Percentiles rank a stretch among this genome's conserved stretches.
phyloP scores from a whole-genome alignment of 2,888 invertebrate genomes.

The Theodoxus fluviatilis region DNA sequence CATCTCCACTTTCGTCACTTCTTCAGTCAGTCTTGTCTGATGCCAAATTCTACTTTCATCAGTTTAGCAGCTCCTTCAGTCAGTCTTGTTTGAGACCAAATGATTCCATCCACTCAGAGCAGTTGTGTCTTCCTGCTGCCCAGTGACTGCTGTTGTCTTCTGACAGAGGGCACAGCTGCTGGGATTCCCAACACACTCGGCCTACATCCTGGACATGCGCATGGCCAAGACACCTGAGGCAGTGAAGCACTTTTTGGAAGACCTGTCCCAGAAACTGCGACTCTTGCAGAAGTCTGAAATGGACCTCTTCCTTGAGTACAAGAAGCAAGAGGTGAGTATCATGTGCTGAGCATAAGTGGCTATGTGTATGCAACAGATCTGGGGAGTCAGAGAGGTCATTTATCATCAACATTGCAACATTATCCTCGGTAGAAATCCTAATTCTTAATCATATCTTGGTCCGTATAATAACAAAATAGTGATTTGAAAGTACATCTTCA shows the following conservation, averaged over 20 bases:
- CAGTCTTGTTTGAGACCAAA: neutral
- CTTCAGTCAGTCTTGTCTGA: too few relatives aligned
- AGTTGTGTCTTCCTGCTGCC: too few relatives aligned
- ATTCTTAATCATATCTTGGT: too few relatives aligned
- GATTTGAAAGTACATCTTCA: too few relatives aligned
- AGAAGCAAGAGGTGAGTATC: constrained; percentile 65
- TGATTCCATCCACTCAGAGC: too few relatives aligned
- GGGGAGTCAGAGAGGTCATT: neutral
- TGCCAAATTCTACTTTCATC: too few relatives aligned
- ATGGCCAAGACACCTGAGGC: constrained; percentile 67
- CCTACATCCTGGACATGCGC: constrained; percentile 66
- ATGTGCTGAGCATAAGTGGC: neutral
- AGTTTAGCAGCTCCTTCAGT: neutral
- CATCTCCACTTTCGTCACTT: too few relatives aligned
- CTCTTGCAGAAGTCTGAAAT: constrained; percentile 65
- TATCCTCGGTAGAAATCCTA: too few relatives aligned
- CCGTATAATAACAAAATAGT: too few relatives aligned
- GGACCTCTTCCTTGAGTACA: constrained; percentile 64
- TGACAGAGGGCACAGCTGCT: constrained; percentile 65
- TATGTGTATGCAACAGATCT: neutral
- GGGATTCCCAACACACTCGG: constrained; percentile 67
- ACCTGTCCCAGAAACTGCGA: constrained; percentile 64
- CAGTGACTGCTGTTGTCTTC: neutral
- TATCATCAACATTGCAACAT: too few relatives aligned
- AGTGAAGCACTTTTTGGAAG: constrained; percentile 65